Base-by-base conservation (phyloP, 2,797 vertebrate species). In the Sylvia borin region DNA sequence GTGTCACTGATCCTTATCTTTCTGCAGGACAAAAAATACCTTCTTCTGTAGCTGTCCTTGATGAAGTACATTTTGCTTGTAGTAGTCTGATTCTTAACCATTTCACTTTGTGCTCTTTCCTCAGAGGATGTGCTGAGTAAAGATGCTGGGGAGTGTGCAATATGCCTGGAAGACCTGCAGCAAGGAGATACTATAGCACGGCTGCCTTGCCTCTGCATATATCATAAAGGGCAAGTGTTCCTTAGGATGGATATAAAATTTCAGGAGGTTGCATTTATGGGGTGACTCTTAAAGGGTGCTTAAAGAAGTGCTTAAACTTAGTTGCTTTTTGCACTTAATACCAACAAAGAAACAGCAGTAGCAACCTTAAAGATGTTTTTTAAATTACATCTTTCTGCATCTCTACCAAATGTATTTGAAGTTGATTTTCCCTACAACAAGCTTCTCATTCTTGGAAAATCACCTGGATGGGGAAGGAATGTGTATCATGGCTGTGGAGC, bases 181-280 rank as follows among this genome's bases (percentile, higher is more conserved):
- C 99, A 99, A 97, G 99, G 99, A 62, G 99, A 99, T 97, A 99
- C 99, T 68, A 99, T 99, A 93, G 99, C 99, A 48, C 98, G 99
- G 45, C 98, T 99, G 97, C 99, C 99, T 96, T 99, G 99, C 96
- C 98, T 99, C 97, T 99, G 99, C 97, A 99, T 99, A 97, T 99
- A 99, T 95, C 99, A 99, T 88, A 99, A 99, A 98, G 98, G 99
- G 99, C 98, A 97, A 98, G 96, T 96, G 93, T 92, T 58, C 26
- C 54, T 54, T 26, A 5, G 36, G 20, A 21, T 43, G 29, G 13
- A 10, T 36, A 4, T 31, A n/a, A 12, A 51, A 54, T 54, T 76
- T 45, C 42, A 76, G 42, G 24, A 7, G 27, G 9, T 42, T 38
- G 13, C 8, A 9, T 83, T 79, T 38, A 40, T 15, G 25, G 75